A percentile compares a stretch with the other conserved stretches of the same genome.
Evolutionary conservation across 2,888 invertebrate species (phyloP).

Genomic region (Eilema sororculum): DNA sequence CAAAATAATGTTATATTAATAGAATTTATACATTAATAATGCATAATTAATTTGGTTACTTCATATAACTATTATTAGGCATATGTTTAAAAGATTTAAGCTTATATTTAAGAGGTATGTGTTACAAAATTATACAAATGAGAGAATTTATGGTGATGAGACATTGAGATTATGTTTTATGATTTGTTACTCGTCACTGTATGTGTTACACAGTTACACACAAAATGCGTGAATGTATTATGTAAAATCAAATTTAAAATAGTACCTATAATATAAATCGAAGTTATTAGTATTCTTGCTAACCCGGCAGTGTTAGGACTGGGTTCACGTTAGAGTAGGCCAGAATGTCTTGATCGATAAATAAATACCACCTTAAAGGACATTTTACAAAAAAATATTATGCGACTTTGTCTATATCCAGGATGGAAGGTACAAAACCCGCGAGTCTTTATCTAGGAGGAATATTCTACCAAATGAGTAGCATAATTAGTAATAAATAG

Average conservation of each 20-base stretch:
- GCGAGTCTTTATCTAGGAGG: no score
- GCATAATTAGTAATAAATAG: no score
- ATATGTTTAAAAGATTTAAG: conserved; percentile 12
- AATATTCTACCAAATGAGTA: no score
- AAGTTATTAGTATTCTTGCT: no score
- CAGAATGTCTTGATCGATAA: no score
- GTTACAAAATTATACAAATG: conserved; percentile 42
- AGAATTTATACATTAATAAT: conserved; percentile 14
- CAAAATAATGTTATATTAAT: background rate
- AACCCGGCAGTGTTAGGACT: no score
- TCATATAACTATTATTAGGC: conserved; percentile 8
- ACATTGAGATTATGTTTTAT: conserved; percentile 30
- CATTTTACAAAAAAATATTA: no score
- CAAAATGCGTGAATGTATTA: background rate
- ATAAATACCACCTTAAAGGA: no score
- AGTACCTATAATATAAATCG: no score
- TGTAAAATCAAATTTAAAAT: background rate
- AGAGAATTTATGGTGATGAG: conserved; percentile 32
- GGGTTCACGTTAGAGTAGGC: no score
- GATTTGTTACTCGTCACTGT: conserved; percentile 29
- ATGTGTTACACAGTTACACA: conserved; percentile 9
- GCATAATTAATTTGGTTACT: conserved; percentile 33
- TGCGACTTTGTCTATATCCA: no score
- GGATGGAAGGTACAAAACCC: no score
- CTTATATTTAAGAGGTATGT: conserved; percentile 27